These are phyloP conservation scores for Hydropsyche tenuis DNA, from an alignment of 1,140 invertebrate genomes.

Conservation along the genomic window DNA sequence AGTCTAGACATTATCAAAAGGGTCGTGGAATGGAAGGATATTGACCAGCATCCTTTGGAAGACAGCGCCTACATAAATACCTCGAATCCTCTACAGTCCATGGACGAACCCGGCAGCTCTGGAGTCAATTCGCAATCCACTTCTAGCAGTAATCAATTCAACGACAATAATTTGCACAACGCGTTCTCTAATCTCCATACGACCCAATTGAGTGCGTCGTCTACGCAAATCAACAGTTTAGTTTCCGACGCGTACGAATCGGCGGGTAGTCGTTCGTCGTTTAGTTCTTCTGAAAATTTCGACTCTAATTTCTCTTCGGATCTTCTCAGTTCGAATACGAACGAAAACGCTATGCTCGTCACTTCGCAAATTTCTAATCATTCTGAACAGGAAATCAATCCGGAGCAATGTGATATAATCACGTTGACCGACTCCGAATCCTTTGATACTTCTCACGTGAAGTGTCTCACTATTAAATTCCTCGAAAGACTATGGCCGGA, in stretches of 20 bases:
- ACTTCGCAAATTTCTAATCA: constrained; percentile 35
- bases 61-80: constrained; percentile 64
- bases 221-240: constrained; percentile 17
- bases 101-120: constrained; percentile 46
- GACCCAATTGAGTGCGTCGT: constrained; percentile 25
- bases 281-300: neutral
- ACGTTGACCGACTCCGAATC: constrained; percentile 78
- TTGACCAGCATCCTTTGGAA: constrained; percentile 81
- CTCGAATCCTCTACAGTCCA: constrained; percentile 48
- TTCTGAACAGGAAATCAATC: constrained; percentile 54
- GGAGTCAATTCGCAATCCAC: neutral
- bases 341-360: neutral
- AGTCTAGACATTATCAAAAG: constrained; percentile 83
- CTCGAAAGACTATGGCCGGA: constrained; percentile 82
- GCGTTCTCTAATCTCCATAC: constrained; percentile 48
- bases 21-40: constrained; percentile 86
- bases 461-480: constrained; percentile 83
- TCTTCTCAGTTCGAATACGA: neutral
- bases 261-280: neutral
- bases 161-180: constrained; percentile 41
- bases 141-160: constrained; percentile 15
- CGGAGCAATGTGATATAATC: constrained; percentile 69
- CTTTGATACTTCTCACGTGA: constrained; percentile 80
- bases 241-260: neutral
- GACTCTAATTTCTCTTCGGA: constrained; percentile 1